Evolutionary conservation across 2,888 invertebrate genomes (phyloP).

Genomic region (Entomobrya proxima): DNA sequence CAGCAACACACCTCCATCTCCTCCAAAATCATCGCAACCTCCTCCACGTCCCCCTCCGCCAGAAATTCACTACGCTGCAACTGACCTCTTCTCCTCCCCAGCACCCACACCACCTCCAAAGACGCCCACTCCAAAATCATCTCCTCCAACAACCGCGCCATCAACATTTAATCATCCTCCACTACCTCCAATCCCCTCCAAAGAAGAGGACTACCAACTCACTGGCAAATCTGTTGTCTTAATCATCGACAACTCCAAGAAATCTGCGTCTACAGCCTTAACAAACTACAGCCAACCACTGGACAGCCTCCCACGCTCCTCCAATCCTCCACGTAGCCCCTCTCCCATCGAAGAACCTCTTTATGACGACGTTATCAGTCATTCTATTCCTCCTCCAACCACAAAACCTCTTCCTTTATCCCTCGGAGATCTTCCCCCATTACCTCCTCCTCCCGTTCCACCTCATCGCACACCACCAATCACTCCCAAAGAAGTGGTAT

Average conservation of each 20-base stretch:
- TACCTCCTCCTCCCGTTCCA: constrained; percentile 65
- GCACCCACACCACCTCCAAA: constrained; percentile 5
- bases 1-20: neutral
- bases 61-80: constrained; percentile 75
- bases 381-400: constrained; percentile 27
- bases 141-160: constrained; percentile 61
- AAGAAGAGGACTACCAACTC: neutral
- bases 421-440: constrained; percentile 51
- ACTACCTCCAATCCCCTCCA: constrained; percentile 28
- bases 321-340: constrained; percentile 1
- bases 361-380: constrained; percentile 74
- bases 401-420: constrained; percentile 15
- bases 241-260: constrained; percentile 69
- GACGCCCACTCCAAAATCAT: constrained; percentile 45
- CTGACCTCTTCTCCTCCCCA: constrained; percentile 68
- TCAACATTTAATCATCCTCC: constrained; percentile 42
- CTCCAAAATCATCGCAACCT: constrained; percentile 4
- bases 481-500: constrained; percentile 38
- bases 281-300: constrained; percentile 68
- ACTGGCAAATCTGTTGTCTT: constrained; percentile 71
- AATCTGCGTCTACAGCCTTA: constrained; percentile 24
- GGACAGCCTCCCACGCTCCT: constrained; percentile 55
- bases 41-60: neutral
- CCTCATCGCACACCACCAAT: constrained; percentile 31
- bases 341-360: constrained; percentile 66